Percentiles rank a stretch among this genome's conserved stretches.
These are phyloP conservation scores for Macrobrachium rosenbergii DNA, from an alignment of 1,140 invertebrate species.

Conservation along the genomic window DNA sequence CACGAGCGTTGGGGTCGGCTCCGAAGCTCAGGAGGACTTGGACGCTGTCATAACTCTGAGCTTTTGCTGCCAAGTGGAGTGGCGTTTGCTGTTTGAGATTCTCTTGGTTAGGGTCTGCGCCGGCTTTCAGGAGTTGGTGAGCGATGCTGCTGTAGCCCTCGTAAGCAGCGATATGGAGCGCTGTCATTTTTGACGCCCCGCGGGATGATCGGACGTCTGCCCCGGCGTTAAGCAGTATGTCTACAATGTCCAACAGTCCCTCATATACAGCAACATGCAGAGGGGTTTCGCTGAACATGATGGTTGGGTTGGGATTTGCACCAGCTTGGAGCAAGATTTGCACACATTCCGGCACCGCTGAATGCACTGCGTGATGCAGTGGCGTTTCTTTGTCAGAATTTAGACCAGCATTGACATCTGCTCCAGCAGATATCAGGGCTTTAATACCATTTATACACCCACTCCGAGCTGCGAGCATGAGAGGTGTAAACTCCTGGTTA, in stretches of 20 bases:
- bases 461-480: constrained; percentile 83
- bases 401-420: constrained; percentile 82
- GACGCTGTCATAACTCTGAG: constrained; percentile 83
- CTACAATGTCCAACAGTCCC: constrained; percentile 78
- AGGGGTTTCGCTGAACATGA: constrained; percentile 85
- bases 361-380: constrained; percentile 82
- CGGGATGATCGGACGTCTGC: constrained; percentile 83
- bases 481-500: constrained; percentile 77
- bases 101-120: constrained; percentile 78
- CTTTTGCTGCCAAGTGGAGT: constrained; percentile 81
- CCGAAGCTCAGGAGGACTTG: constrained; percentile 79
- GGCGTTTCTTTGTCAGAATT: constrained; percentile 78
- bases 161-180: constrained; percentile 85
- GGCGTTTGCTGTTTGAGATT: constrained; percentile 84
- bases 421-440: constrained; percentile 77
- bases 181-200: constrained; percentile 77
- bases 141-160: constrained; percentile 82
- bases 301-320: constrained; percentile 78
- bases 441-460: constrained; percentile 77
- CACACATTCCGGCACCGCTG: constrained; percentile 79
- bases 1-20: constrained; percentile 81
- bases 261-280: constrained; percentile 84
- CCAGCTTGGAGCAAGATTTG: constrained; percentile 78
- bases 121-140: constrained; percentile 79
- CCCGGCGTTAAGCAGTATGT: constrained; percentile 79